Percentiles rank a stretch among this genome's conserved stretches.
Evolutionary conservation across 2,888 invertebrate species (phyloP).

Genomic region (Hirtodrosophila histrioides): DNA sequence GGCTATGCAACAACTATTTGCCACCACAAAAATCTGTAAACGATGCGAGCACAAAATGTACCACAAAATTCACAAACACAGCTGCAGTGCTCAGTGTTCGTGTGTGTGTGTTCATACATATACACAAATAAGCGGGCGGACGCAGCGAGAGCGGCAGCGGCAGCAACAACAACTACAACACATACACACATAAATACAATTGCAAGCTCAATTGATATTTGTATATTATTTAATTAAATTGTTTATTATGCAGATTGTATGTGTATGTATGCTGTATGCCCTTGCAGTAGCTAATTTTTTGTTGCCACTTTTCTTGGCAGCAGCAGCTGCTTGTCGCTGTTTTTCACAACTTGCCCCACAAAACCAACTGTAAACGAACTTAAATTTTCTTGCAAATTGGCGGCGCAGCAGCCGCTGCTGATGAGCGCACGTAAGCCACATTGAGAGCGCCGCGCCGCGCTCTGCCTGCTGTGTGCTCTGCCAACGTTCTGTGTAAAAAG

Average conservation of each 20-base stretch:
- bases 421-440: constrained; percentile 61
- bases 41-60: constrained; percentile 71
- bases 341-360: constrained; percentile 76
- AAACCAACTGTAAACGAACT: constrained; percentile 76
- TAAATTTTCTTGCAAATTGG: constrained; percentile 77
- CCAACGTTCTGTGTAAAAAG: constrained; percentile 43
- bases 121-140: constrained; percentile 60
- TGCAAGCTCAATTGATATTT: constrained; percentile 63
- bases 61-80: constrained; percentile 60
- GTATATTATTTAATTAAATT: constrained; percentile 55
- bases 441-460: constrained; percentile 35
- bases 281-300: constrained; percentile 33
- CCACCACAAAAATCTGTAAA: constrained; percentile 74
- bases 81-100: constrained; percentile 25
- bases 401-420: constrained; percentile 68
- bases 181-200: constrained; percentile 25
- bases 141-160: constrained; percentile 46
- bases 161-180: constrained; percentile 35
- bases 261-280: neutral
- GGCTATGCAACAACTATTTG: constrained; percentile 82
- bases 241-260: constrained; percentile 34
- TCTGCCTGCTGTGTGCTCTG: constrained; percentile 42
- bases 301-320: constrained; percentile 61
- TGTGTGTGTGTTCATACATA: constrained; percentile 22
- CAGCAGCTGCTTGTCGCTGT: constrained; percentile 47